Base-by-base conservation (phyloP, 2,113 vertebrate genomes). In the Melanocharis versteri region DNA sequence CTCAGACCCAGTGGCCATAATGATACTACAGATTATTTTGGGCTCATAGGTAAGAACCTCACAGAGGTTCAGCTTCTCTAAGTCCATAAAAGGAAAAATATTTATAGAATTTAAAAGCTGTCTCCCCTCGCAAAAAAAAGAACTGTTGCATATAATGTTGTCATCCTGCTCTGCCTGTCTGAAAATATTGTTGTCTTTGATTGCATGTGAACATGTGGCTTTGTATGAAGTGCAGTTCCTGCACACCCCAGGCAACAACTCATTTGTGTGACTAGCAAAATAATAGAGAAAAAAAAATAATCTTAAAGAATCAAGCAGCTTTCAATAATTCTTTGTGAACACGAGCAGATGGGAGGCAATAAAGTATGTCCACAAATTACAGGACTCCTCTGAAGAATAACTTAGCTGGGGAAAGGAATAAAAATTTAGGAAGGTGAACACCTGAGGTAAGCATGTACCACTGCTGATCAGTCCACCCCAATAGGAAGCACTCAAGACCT, bases 61-160 rank as follows among this genome's bases (percentile, higher is more conserved):
- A 64, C 7, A 11, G 11, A 39, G 7, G 16, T 30, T 47, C 48
- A 69, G 18, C 8, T 42, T 80, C 70, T 18, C 70, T 7, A 77
- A 70, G 9, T 53, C 51, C n/a, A 62, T 72, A 53, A 21, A 77
- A 70, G 22, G 15, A 79, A 70, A 77, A 77, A 18, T 48, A 54
- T 62, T 69, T 69, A 42, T 4, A 35, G 9, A 70, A 61, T 71
- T 65, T 35, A 14, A n/a, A 68, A 87, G 10, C 8, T 13, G 2
- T 11, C 6, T 3, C 3, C 9, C 13, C 9, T 4, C 2, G 1
- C 1, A 11, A 35, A 5, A 19, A 27, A 73, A 13, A 27, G 5
- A 35, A 21, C 17, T 57, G 9, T 40, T 91, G 20, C 11, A 35
- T 42, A 23, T 11, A 27, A 3, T 39, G 9, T 23, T 79, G 90